These are phyloP conservation scores for Ophioninae sp. DNA, from an alignment of 2,888 invertebrate genomes.

Conservation along the genomic window DNA sequence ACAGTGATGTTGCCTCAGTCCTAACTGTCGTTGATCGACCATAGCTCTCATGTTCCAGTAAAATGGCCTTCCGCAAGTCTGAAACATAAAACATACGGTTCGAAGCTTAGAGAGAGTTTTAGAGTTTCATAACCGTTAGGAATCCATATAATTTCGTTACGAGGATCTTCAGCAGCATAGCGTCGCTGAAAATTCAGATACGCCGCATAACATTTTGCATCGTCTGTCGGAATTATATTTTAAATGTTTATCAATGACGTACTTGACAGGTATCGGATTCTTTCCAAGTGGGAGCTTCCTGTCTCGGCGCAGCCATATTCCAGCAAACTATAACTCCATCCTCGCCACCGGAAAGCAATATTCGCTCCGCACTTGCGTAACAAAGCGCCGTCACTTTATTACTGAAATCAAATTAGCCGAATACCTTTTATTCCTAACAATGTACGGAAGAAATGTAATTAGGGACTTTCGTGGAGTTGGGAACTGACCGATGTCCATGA, in stretches of 20 bases:
- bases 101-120: neutral
- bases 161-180: neutral
- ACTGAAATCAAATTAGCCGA: constrained; percentile 62
- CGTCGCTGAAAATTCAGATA: neutral
- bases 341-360: constrained; percentile 94
- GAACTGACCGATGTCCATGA: constrained; percentile 92
- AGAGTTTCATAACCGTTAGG: neutral
- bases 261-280: constrained; percentile 93
- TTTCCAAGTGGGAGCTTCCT: constrained; percentile 97
- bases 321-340: constrained; percentile 96
- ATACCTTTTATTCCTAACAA: too few relatives aligned
- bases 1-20: constrained; percentile 95
- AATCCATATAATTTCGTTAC: neutral
- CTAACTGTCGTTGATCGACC: constrained; percentile 98
- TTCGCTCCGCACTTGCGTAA: constrained; percentile 90
- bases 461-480: neutral
- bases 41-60: constrained; percentile 99
- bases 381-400: constrained; percentile 95
- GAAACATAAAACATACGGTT: neutral
- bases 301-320: constrained; percentile 94
- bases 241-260: constrained; percentile 18
- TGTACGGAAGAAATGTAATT: neutral
- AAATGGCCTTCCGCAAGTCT: constrained; percentile 96
- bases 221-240: neutral
- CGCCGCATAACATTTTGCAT: neutral